Evolutionary conservation across 1,140 invertebrate genomes (phyloP).

Genomic region (Listronotus oregonensis): DNA sequence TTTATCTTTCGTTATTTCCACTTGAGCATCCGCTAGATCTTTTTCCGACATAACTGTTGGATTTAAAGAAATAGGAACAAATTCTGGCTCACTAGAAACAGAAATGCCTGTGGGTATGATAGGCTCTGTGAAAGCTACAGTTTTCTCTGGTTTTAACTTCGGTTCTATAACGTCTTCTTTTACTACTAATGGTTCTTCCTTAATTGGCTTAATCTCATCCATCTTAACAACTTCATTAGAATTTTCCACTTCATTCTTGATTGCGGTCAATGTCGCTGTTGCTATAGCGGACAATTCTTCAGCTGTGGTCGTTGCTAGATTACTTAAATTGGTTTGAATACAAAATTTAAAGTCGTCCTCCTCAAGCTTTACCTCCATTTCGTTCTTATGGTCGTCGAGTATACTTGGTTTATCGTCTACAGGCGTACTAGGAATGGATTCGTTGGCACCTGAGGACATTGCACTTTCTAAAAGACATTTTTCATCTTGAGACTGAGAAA

Average conservation of each 20-base stretch:
- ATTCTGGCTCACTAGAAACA: slow-evolving; percentile 37
- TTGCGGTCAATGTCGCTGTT: slow-evolving; percentile 34
- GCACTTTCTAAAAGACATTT: no score
- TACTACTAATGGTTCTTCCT: not conserved
- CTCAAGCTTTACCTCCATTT: slow-evolving; percentile 11
- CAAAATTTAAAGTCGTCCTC: slow-evolving; percentile 25
- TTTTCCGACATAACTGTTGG: slow-evolving; percentile 52
- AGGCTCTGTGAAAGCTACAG: slow-evolving; percentile 6
- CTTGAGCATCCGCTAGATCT: slow-evolving; percentile 51
- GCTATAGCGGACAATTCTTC: slow-evolving; percentile 43
- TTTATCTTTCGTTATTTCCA: slow-evolving; percentile 50
- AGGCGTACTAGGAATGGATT: not conserved
- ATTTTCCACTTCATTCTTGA: slow-evolving; percentile 7
- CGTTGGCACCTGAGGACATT: no score
- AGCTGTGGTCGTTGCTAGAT: slow-evolving; percentile 19
- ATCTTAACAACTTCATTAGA: not conserved
- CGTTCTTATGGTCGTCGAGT: slow-evolving; percentile 7
- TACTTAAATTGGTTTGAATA: slow-evolving; percentile 36
- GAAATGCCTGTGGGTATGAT: slow-evolving; percentile 2
- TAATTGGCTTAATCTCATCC: not conserved
- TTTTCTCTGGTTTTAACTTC: not conserved
- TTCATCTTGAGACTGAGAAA: no score
- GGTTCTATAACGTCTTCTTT: not conserved
- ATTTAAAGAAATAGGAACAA: slow-evolving; percentile 47
- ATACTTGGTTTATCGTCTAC: not conserved